These are phyloP conservation scores for Hartigia nigra DNA, from an alignment of 2,888 invertebrate genomes.

Conservation along the genomic window DNA sequence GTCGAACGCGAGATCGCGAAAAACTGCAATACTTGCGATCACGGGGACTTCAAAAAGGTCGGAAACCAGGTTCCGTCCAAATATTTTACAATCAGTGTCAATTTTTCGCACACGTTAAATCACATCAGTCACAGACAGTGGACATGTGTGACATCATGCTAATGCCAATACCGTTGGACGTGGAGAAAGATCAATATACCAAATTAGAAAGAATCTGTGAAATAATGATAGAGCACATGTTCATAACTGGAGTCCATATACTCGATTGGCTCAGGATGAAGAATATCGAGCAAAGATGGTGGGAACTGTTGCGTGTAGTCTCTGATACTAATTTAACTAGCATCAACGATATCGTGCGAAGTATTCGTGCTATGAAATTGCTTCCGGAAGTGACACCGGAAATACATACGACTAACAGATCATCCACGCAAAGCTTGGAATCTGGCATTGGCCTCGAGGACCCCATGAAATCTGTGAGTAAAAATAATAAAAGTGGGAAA, in stretches of 20 bases:
- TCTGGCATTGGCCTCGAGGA: not conserved
- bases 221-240: conserved; percentile 56
- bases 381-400: not conserved
- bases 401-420: not conserved
- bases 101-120: conserved; percentile 54
- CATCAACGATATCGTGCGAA: conserved; percentile 25
- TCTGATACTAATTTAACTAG: not conserved
- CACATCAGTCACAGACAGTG: conserved; percentile 42
- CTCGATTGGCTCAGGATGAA: conserved; percentile 52
- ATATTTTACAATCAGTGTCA: conserved; percentile 61
- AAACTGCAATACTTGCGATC: conserved; percentile 43
- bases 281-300: conserved; percentile 45
- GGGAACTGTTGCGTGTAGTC: conserved; percentile 30
- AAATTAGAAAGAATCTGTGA: conserved; percentile 48
- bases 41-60: conserved; percentile 42
- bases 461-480: not conserved
- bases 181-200: conserved; percentile 39
- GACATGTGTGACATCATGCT: conserved; percentile 56
- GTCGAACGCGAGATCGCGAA: conserved; percentile 31
- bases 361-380: conserved; percentile 21
- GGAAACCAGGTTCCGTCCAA: conserved; percentile 44
- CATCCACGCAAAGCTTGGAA: not conserved
- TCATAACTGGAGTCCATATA: conserved; percentile 49
- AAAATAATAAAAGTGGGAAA: not conserved
- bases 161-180: conserved; percentile 52